These are phyloP conservation scores for Elephantulus edwardii DNA, from an alignment of 2,113 vertebrate species.

Conservation along the genomic window DNA sequence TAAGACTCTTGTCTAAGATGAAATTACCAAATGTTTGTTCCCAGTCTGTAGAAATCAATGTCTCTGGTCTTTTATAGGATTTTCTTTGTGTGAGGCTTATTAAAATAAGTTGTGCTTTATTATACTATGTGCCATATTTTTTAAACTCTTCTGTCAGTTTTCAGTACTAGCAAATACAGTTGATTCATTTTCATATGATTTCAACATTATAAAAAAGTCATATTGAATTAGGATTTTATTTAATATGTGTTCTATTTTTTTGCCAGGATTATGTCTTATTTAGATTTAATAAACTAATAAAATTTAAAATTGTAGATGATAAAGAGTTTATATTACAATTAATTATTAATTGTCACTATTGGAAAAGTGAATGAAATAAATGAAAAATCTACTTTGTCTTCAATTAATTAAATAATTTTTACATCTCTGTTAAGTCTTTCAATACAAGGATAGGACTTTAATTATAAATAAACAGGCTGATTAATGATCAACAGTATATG, in stretches of 20 bases:
- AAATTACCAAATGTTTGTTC: no score
- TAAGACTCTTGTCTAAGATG: no score
- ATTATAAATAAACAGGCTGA: not conserved
- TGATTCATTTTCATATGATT: not conserved
- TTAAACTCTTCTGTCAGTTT: not conserved
- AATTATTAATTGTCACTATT: no score
- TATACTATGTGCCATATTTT: not conserved
- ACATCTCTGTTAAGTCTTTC: not conserved
- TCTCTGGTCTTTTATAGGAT: not conserved
- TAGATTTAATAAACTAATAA: not conserved
- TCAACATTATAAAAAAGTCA: not conserved
- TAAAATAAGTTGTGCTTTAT: conserved; percentile 28
- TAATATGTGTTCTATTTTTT: not conserved
- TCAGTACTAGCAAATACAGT: not conserved
- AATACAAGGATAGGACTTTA: not conserved
- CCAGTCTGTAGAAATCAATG: no score
- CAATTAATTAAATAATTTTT: conserved; percentile 12
- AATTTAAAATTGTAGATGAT: not conserved
- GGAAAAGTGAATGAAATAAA: conserved; percentile 16
- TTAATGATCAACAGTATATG: not conserved
- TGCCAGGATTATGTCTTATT: not conserved
- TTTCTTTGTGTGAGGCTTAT: not conserved
- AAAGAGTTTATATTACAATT: not conserved
- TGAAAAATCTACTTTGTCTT: conserved; percentile 20
- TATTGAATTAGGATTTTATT: not conserved